Percentiles rank a stretch among this genome's conserved stretches.
phyloP scores from a whole-genome alignment of 30 jellyfish, hydroid and myxozoan genomes.

The Cassiopea andromeda region DNA sequence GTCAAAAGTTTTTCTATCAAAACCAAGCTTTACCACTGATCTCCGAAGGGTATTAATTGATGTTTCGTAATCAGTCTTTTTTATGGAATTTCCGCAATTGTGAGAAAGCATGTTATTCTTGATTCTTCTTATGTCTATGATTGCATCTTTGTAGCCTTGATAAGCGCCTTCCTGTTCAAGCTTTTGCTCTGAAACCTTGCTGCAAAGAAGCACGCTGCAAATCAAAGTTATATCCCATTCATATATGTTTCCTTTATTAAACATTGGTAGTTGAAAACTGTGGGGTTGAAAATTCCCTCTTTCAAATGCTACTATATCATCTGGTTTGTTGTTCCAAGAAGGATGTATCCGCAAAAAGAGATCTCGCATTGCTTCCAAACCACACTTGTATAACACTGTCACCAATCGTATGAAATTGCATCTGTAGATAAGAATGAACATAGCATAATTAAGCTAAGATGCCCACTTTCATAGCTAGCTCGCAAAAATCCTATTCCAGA shows the following conservation, averaged over 20 bases:
- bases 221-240: slow-evolving; percentile 52
- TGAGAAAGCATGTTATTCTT: slow-evolving; percentile 24
- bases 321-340: slow-evolving; percentile 1
- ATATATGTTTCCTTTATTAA: slow-evolving; percentile 33
- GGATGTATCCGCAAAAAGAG: slow-evolving; percentile 35
- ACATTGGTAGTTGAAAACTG: background rate
- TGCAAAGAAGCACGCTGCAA: slow-evolving; percentile 14
- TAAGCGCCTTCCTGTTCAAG: background rate
- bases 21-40: background rate
- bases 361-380: slow-evolving; percentile 31
- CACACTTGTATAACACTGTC: slow-evolving; percentile 16
- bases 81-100: background rate
- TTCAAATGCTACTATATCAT: background rate
- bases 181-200: background rate
- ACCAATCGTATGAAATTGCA: slow-evolving; percentile 12
- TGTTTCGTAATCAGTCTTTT: background rate
- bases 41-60: background rate
- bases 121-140: background rate
- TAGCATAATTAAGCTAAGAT: too few species aligned
- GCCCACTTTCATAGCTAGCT: too few species aligned
- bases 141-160: background rate
- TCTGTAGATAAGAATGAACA: slow-evolving; percentile 29
- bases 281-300: slow-evolving; percentile 10
- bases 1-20: background rate
- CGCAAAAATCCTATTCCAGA: too few species aligned